Conservation (phyloP, 2,113 vertebrate species). For the Corydoras sp. region DNA sequence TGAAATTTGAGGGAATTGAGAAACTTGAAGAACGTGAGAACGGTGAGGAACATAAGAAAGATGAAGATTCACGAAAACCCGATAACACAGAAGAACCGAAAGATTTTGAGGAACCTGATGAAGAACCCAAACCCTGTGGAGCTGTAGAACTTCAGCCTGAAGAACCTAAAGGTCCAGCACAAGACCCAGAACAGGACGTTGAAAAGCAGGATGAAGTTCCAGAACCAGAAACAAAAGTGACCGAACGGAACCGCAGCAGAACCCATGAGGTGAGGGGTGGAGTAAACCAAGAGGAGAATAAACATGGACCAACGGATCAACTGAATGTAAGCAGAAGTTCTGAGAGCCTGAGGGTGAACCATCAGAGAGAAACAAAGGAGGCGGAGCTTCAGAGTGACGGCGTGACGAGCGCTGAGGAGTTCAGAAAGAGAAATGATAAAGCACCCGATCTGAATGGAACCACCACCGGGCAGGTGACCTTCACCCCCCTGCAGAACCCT, state of each 20-base stretch:
- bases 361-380: neutral
- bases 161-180: neutral
- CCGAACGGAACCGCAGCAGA: too few relatives aligned
- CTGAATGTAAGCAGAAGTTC: neutral
- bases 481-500: neutral
- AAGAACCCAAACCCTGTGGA: neutral
- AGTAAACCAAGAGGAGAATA: too few relatives aligned
- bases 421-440: too few relatives aligned
- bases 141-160: too few relatives aligned
- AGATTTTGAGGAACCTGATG: neutral
- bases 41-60: neutral
- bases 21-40: conserved; percentile 4
- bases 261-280: too few relatives aligned
- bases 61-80: neutral
- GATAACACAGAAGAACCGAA: neutral
- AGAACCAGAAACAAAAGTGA: too few relatives aligned
- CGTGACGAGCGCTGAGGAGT: too few relatives aligned
- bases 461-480: conserved; percentile 34
- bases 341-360: neutral
- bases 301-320: too few relatives aligned
- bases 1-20: neutral
- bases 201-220: too few relatives aligned
- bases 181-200: neutral
- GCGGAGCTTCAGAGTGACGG: neutral
- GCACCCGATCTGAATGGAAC: too few relatives aligned